Conservation (phyloP, 1,140 invertebrate species). For the Phymorhynchus buccinoides region DNA sequence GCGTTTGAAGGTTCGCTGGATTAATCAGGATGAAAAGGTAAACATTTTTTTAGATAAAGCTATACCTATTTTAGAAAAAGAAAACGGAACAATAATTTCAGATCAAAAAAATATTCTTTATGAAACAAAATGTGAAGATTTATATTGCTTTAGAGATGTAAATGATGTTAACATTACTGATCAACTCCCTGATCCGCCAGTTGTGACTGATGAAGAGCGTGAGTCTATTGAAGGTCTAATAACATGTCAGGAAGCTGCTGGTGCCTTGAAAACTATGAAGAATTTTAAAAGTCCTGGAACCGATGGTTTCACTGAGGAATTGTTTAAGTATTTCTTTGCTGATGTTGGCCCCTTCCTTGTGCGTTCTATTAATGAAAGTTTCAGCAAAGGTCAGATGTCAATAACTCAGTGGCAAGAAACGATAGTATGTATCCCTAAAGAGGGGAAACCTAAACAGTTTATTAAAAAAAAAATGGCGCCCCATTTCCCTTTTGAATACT, state of each 20-base stretch:
- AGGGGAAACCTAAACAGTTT: too few species aligned
- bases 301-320: neutral
- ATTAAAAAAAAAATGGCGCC: too few species aligned
- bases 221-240: neutral
- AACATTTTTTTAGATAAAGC: neutral
- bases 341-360: neutral
- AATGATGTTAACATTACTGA: neutral
- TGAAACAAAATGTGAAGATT: conserved; percentile 12
- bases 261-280: neutral
- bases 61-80: neutral
- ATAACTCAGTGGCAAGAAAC: too few species aligned
- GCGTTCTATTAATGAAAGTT: neutral
- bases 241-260: neutral
- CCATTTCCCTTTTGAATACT: too few species aligned
- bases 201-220: neutral
- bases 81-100: neutral
- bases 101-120: neutral
- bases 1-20: neutral
- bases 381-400: too few species aligned
- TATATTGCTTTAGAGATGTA: neutral
- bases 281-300: neutral
- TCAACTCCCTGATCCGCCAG: neutral
- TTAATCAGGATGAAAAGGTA: neutral
- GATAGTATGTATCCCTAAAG: too few species aligned
- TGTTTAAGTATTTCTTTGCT: neutral